These are phyloP conservation scores for Porites cylindrica DNA, from an alignment of 92 coral and sea anemone genomes.

Conservation along the genomic window DNA sequence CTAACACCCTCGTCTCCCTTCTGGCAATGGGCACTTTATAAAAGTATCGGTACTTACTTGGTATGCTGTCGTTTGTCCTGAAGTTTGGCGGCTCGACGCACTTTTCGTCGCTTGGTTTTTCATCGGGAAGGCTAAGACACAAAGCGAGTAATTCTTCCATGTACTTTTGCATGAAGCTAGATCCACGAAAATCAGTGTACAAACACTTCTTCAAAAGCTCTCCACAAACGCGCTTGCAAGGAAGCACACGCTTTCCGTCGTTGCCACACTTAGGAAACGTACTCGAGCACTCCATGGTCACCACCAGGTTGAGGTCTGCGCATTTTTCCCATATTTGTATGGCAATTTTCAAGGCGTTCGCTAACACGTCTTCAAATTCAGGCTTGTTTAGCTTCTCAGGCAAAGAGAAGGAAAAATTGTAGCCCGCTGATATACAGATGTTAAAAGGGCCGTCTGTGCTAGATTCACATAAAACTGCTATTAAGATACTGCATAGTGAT, in stretches of 20 bases:
- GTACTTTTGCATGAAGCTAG: not conserved
- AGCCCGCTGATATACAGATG: conserved; percentile 47
- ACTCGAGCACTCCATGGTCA: conserved; percentile 14
- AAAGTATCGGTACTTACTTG: conserved; percentile 7
- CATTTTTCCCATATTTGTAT: not conserved
- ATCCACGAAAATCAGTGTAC: not conserved
- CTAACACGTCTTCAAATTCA: not conserved
- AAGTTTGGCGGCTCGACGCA: conserved; percentile 74
- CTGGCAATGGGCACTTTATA: no score
- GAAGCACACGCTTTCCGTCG: conserved; percentile 7
- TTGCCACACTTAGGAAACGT: conserved; percentile 34
- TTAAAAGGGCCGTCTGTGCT: conserved; percentile 5
- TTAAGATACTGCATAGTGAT: not conserved
- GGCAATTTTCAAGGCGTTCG: not conserved
- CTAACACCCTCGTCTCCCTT: no score
- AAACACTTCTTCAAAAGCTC: conserved; percentile 37
- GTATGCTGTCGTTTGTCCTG: conserved; percentile 26
- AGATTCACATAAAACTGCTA: not conserved
- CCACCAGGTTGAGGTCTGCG: not conserved
- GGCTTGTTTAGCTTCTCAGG: conserved; percentile 1
- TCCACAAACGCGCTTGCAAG: conserved; percentile 45
- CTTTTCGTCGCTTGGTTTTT: conserved; percentile 38
- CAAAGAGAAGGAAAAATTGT: conserved; percentile 46
- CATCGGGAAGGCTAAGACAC: conserved; percentile 60
- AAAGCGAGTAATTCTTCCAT: conserved; percentile 37